Conservation (phyloP, 64 coral and sea anemone species). For the Stichodactyla helianthus region DNA sequence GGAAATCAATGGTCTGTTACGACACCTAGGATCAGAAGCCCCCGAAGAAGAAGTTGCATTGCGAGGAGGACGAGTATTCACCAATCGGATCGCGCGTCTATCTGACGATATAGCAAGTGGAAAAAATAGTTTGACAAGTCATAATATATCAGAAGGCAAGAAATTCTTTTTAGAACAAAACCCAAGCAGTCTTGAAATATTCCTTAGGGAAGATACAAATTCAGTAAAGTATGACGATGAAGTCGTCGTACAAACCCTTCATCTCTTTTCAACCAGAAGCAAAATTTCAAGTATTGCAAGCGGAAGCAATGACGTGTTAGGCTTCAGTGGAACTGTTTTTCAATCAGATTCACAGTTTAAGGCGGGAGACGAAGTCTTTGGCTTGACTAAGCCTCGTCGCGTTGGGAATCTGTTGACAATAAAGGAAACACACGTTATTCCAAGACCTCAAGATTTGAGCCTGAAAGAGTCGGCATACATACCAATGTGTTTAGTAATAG, state of each 20-base stretch:
- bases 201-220: neutral
- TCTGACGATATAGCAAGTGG: neutral
- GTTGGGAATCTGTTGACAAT: neutral
- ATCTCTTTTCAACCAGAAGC: neutral
- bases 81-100: neutral
- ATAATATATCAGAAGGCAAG: neutral
- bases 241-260: neutral
- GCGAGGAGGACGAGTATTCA: neutral
- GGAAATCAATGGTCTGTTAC: constrained; percentile 9
- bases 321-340: constrained; percentile 27
- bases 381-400: constrained; percentile 2
- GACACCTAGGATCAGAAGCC: neutral
- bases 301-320: neutral
- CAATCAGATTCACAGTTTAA: neutral
- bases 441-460: constrained; percentile 19
- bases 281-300: neutral
- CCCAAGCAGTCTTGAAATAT: neutral
- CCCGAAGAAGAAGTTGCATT: constrained; percentile 30
- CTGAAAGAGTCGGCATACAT: constrained; percentile 20
- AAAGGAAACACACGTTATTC: neutral
- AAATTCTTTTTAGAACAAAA: neutral
- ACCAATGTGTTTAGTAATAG: neutral
- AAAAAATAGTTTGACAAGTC: too few relatives aligned
- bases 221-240: neutral
- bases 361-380: constrained; percentile 33